Percentiles rank a stretch among this genome's conserved stretches.
Conservation (phyloP, 1,140 invertebrate genomes). For the Euura lappo region DNA sequence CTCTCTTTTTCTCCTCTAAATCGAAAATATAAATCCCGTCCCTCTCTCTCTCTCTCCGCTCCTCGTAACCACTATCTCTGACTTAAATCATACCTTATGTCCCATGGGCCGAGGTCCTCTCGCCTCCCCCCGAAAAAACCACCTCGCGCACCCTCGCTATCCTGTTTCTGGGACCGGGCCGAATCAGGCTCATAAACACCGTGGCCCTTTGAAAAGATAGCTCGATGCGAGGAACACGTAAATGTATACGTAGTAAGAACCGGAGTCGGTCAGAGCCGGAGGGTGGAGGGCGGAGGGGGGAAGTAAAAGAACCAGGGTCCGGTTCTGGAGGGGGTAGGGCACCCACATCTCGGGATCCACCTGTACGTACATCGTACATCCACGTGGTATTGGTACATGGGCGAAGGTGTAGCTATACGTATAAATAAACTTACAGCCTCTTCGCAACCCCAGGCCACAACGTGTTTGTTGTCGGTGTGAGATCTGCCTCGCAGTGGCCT, state of each 20-base stretch:
- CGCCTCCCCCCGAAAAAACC: neutral
- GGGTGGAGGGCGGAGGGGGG: neutral
- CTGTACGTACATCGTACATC: neutral
- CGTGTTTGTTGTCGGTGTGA: constrained; percentile 3
- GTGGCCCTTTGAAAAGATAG: neutral
- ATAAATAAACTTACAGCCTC: neutral
- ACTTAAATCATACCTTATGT: constrained; percentile 4
- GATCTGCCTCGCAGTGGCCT: constrained; percentile 1
- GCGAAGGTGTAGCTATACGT: neutral
- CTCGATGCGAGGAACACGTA: neutral
- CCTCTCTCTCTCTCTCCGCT: neutral
- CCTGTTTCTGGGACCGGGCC: constrained; percentile 1
- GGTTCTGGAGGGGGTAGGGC: neutral
- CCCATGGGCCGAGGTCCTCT: neutral
- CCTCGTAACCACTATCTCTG: neutral
- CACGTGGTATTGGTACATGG: neutral
- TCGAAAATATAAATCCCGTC: neutral
- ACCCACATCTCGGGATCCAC: neutral
- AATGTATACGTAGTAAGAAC: neutral
- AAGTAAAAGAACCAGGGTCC: neutral
- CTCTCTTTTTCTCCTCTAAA: neutral
- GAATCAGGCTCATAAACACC: neutral
- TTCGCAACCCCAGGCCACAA: neutral
- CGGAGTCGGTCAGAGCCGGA: too few species aligned
- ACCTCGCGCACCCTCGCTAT: constrained; percentile 1